Evolutionary conservation across 2,797 vertebrate species (phyloP).

Genomic region (Manis javanica): DNA sequence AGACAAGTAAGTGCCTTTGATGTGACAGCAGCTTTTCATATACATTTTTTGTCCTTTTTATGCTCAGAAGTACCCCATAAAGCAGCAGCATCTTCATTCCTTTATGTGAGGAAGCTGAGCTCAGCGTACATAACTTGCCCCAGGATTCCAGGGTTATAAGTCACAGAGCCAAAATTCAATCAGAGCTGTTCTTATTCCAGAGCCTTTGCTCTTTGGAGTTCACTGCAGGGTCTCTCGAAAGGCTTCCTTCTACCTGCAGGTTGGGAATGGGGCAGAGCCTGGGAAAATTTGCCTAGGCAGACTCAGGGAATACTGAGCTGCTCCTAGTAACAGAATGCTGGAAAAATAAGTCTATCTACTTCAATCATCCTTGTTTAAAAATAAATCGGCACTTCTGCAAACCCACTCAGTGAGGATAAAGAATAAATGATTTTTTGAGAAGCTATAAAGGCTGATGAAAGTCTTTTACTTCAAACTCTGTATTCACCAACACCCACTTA

Average conservation of each 20-base stretch:
- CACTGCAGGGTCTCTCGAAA: neutral
- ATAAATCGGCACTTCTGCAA: slow-evolving; percentile 21
- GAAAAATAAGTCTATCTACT: neutral
- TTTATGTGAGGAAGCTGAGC: neutral
- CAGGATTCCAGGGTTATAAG: neutral
- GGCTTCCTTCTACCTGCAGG: neutral
- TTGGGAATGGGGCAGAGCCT: neutral
- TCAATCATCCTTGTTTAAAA: slow-evolving; percentile 27
- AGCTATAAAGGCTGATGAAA: slow-evolving; percentile 51
- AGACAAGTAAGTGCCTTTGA: neutral
- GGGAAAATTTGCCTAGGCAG: neutral
- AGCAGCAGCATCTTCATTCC: neutral
- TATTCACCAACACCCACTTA: slow-evolving; percentile 9
- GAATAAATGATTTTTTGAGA: slow-evolving; percentile 26
- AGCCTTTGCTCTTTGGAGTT: neutral
- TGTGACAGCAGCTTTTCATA: neutral
- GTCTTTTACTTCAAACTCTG: slow-evolving; percentile 38
- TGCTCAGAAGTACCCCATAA: neutral
- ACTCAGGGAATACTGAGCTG: neutral
- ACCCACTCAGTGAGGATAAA: neutral
- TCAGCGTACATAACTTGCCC: neutral
- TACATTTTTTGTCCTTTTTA: neutral
- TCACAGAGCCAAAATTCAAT: neutral
- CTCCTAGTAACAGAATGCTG: neutral
- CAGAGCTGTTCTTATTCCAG: neutral